These are phyloP conservation scores for Scolopax mira DNA, from an alignment of 2,113 vertebrate species.

Conservation along the genomic window DNA sequence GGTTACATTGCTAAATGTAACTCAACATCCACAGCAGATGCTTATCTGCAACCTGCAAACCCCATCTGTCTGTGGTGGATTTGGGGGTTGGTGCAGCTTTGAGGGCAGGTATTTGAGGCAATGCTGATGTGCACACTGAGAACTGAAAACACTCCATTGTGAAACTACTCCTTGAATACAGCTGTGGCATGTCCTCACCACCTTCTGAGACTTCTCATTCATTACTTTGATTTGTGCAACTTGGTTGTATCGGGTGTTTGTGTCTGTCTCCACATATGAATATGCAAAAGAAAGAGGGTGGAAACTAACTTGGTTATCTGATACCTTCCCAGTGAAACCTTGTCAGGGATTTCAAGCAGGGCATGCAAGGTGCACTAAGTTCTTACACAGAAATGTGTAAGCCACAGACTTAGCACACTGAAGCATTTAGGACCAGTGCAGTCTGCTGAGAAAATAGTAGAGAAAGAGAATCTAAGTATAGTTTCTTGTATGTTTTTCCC, in stretches of 20 bases:
- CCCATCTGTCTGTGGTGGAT: neutral
- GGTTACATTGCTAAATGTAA: conserved; percentile 40
- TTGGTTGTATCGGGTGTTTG: neutral
- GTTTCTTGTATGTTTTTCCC: neutral
- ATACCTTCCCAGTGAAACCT: neutral
- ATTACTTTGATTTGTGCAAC: neutral
- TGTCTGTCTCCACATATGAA: neutral
- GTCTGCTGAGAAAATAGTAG: neutral
- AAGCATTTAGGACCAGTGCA: neutral
- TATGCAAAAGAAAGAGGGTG: neutral
- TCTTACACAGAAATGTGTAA: neutral
- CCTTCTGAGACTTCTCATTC: neutral
- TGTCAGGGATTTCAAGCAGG: neutral
- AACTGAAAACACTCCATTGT: neutral
- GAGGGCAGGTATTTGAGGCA: neutral
- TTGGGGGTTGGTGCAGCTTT: neutral
- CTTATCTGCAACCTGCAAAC: neutral
- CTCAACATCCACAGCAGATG: neutral
- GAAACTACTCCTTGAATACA: neutral
- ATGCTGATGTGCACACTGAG: neutral
- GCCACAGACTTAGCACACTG: neutral
- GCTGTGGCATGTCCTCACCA: neutral
- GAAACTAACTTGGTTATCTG: neutral
- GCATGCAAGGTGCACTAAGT: neutral
- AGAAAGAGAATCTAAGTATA: neutral